Base-by-base conservation (phyloP, 1,140 invertebrate species). In the Pogonognathellus flavescens region DNA sequence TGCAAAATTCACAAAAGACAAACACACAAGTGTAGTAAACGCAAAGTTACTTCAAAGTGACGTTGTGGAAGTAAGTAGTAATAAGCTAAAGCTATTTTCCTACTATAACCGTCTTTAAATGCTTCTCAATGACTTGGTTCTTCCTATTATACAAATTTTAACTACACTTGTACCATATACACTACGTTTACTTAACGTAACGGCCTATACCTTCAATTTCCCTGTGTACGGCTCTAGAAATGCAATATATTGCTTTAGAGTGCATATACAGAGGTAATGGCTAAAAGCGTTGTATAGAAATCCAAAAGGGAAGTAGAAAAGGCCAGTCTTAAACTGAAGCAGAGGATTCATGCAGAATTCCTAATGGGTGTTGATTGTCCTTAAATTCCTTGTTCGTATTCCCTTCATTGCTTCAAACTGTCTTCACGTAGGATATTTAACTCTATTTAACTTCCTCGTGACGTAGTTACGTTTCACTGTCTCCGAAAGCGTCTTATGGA, bases 311-410 rank as follows among this genome's bases (percentile, higher is more conserved):
- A 60, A 18, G 59, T 22, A 13, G 62, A 66, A 25, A 25, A 1
- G 16, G 53, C 62, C 22, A 66, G 62, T 66, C 16, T 49, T 25
- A 16, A 31, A 76, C 49, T 76, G 41, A 76, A 49, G n/a, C n/a
- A 49, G 70, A 50, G 70, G 70, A 76, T 76, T 31, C 70, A 49
- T 76, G 11, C 49, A 18, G 70, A 76, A 76, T 76, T 76, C 70
- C 70, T 76, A 76, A 76, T 76, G 70, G 25, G 22, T 50, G 16
- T 31, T 76, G 70, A 76, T 76, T 76, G 31, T 76, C 70, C 70
- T 18, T 76, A 76, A 76, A 76, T 76, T 76, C 70, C 11, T 18
- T 49, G 70, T 76, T 76, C 70, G 41, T 76, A 50, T 76, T 76
- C 70, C 25, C 70, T 76, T 31, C 13, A 14, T 76, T n/a, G 14